Percentiles rank a stretch among this genome's conserved stretches.
phyloP scores from a whole-genome alignment of 2,888 invertebrate species.

The Tenthredo notha region DNA sequence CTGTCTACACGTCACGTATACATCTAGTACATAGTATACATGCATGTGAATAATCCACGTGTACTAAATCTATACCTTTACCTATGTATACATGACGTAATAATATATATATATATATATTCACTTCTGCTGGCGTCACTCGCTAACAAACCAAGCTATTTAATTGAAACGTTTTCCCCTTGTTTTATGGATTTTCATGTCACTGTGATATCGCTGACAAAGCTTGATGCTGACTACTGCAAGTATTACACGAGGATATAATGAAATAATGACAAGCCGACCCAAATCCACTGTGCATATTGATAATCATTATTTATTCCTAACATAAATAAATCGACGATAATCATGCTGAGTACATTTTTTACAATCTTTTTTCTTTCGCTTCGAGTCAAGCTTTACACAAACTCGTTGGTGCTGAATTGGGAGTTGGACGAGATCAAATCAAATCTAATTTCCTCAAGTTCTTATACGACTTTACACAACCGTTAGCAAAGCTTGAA shows the following conservation, averaged over 20 bases:
- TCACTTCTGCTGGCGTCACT: slow-evolving; percentile 38
- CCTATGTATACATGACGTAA: too few species aligned
- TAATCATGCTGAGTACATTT: not conserved
- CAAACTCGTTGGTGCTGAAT: not conserved
- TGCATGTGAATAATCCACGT: not conserved
- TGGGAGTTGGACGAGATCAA: not conserved
- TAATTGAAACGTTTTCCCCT: slow-evolving; percentile 41
- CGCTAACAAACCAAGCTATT: slow-evolving; percentile 41
- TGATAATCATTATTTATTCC: not conserved
- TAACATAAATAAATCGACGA: not conserved
- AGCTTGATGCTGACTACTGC: slow-evolving; percentile 20
- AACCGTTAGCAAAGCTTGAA: not conserved
- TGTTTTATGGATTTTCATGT: slow-evolving; percentile 36
- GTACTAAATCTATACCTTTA: not conserved
- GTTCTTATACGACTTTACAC: not conserved
- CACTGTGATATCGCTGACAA: slow-evolving; percentile 41
- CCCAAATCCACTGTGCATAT: not conserved
- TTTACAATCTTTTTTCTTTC: not conserved
- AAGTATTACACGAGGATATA: slow-evolving; percentile 31
- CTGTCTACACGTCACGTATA: slow-evolving; percentile 28
- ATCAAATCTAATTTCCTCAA: not conserved
- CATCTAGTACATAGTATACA: not conserved
- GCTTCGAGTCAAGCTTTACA: not conserved
- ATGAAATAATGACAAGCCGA: slow-evolving; percentile 25
- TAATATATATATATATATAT: slow-evolving; percentile 13